These are phyloP conservation scores for Rosalia funebris DNA, from an alignment of 2,888 invertebrate species.

Conservation along the genomic window DNA sequence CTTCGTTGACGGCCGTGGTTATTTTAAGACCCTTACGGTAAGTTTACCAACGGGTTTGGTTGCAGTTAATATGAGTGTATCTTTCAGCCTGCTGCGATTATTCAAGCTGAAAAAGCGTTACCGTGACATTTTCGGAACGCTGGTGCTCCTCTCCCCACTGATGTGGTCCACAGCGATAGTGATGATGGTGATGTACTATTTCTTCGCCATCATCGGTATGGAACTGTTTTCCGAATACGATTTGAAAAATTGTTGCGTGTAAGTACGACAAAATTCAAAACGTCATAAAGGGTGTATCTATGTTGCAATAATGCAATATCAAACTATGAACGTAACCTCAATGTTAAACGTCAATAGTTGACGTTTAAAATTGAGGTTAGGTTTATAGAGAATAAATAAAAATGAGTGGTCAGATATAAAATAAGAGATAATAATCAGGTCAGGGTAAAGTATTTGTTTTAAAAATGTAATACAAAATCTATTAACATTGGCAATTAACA, in stretches of 20 bases:
- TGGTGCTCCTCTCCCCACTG: slow-evolving; percentile 73
- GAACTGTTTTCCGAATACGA: slow-evolving; percentile 82
- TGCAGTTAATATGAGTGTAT: not conserved
- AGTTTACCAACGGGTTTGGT: slow-evolving; percentile 30
- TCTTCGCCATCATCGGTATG: slow-evolving; percentile 91
- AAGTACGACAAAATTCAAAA: no score
- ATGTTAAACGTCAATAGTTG: no score
- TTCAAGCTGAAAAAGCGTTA: slow-evolving; percentile 81
- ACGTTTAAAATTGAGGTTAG: no score
- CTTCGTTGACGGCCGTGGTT: slow-evolving; percentile 77
- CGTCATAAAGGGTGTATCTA: no score
- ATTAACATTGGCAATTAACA: no score
- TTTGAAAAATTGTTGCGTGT: slow-evolving; percentile 86
- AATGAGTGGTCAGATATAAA: no score
- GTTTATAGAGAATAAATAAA: no score
- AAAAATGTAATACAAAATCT: no score
- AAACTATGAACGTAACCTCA: no score
- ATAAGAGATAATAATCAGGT: no score
- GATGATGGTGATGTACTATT: slow-evolving; percentile 86
- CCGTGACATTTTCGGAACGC: slow-evolving; percentile 54
- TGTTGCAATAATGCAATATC: no score
- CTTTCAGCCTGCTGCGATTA: slow-evolving; percentile 68
- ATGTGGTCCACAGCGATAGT: slow-evolving; percentile 87
- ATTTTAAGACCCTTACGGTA: slow-evolving; percentile 76
- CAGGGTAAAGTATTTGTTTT: no score